Evolutionary conservation across 1,140 invertebrate species (phyloP), one percentile per base, ranked within the genome.

Genomic region (Calliphora vicina): DNA sequence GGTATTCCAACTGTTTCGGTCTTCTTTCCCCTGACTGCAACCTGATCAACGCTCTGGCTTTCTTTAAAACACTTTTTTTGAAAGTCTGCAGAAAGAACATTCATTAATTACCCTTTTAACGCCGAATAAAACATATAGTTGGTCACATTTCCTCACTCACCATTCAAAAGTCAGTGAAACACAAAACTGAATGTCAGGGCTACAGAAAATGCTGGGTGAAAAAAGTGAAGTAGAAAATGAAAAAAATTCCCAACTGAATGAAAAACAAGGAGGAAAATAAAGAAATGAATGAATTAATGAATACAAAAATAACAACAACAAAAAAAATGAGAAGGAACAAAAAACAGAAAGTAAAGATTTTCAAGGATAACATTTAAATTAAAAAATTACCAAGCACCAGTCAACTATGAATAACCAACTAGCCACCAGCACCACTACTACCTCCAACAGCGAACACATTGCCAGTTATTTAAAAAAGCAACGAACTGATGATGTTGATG

Each of bases 371-470:
- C 20, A 25, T 67, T 67, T 67, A 67, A 67, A 67, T 67, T 67
- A 67, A 67, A 67, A 67, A 67, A 67, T 67, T 67, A 67, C 61
- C n/a, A 67, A 23, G 17, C 61, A 67, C n/a, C n/a, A 67, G 20
- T 67, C 20, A 67, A 67, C 61, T 23, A 67, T 23, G 5, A 67
- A 67, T 57, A 23, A 20, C 45, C 45, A 50, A 13, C n/a, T n/a
- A n/a, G n/a, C 12, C 17, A 13, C 45, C 17, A 13, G 12, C 45
- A 15, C 45, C 13, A 50, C 12, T 13, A 50, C 17, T 50, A 17
- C 15, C 13, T 13, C 8, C 12, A 50, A 12, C 8, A 50, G 15
- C 45, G 45, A 50, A 50, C 1, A 13, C 45, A 50, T 1, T 12
- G 13, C 45, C 12, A 13, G 45, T 1, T 3, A 50, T 50, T 50